These are phyloP conservation scores for Tricholauxania praeusta DNA, from an alignment of 2,888 invertebrate genomes.

Conservation along the genomic window DNA sequence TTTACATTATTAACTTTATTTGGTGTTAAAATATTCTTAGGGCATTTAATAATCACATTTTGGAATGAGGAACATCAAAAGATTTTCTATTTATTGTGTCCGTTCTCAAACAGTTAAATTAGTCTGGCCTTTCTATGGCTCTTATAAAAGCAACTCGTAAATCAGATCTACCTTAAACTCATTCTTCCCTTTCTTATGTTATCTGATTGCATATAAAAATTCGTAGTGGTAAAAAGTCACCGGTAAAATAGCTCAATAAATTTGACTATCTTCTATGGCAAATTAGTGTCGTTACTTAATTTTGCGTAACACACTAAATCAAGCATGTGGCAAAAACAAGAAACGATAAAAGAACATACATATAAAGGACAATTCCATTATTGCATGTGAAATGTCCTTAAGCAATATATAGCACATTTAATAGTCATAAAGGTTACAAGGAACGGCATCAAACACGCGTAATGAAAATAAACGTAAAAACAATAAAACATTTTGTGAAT, in stretches of 20 bases:
- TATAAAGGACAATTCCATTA: constrained; percentile 5
- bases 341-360: constrained; percentile 25
- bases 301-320: constrained; percentile 51
- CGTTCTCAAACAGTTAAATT: background rate
- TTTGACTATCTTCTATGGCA: constrained; percentile 17
- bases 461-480: constrained; percentile 32
- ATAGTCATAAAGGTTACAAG: constrained; percentile 42
- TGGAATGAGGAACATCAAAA: no score
- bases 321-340: constrained; percentile 29
- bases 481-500: constrained; percentile 26
- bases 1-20: no score
- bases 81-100: no score
- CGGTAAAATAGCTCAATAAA: constrained; percentile 29
- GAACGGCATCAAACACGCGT: constrained; percentile 11
- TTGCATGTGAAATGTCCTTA: constrained; percentile 27
- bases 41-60: no score
- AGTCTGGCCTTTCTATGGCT: background rate
- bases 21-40: no score
- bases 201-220: background rate
- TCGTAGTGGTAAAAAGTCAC: constrained; percentile 11
- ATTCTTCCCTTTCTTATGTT: background rate
- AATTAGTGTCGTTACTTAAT: constrained; percentile 40
- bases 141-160: background rate
- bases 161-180: constrained; percentile 12
- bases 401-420: constrained; percentile 39